Percentiles rank a stretch among this genome's conserved stretches.
Conservation (phyloP, 2,113 vertebrate genomes). For the Himantopus leucocephalus region DNA sequence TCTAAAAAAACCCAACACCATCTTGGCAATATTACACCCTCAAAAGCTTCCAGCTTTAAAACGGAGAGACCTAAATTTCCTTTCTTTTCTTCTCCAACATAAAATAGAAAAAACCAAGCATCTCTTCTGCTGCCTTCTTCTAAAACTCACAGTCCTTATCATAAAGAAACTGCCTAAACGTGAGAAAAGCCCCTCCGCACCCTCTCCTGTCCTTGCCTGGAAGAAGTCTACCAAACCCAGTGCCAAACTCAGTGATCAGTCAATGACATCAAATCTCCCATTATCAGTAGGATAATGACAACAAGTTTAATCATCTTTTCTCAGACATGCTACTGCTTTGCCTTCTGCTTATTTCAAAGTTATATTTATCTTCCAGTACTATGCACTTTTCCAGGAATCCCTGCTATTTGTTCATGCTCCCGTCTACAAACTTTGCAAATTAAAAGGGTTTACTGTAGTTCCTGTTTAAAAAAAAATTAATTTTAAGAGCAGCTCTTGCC, state of each 20-base stretch:
- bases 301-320: neutral
- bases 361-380: neutral
- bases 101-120: neutral
- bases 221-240: neutral
- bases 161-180: neutral
- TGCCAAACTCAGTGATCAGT: neutral
- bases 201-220: neutral
- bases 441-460: neutral
- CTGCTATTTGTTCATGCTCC: neutral
- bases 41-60: neutral
- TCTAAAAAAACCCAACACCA: neutral
- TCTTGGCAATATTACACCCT: neutral
- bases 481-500: neutral
- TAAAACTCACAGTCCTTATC: neutral
- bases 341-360: neutral
- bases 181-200: neutral
- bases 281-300: neutral
- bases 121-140: neutral
- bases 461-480: neutral
- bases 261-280: neutral
- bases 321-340: neutral
- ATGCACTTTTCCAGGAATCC: neutral
- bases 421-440: neutral
- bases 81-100: neutral
- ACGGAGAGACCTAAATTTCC: neutral